Percentiles rank a stretch among this genome's conserved stretches.
Conservation (phyloP, 2,797 vertebrate genomes). For the Xenopus petersii region DNA sequence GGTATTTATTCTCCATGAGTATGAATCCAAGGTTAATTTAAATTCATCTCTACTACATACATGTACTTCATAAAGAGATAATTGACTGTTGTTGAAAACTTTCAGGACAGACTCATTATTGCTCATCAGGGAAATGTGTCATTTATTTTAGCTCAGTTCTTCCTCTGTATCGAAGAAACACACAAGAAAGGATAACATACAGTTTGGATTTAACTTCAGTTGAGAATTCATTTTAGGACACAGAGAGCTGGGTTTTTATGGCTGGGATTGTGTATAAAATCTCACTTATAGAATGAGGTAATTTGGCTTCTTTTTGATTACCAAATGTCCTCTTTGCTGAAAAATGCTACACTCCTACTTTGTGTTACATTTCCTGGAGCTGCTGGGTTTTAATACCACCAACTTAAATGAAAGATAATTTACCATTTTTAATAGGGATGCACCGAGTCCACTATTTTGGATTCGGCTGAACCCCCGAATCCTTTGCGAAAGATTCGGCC, state of each 20-base stretch:
- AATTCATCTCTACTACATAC: too few species aligned
- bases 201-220: not conserved
- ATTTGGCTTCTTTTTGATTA: conserved; percentile 9
- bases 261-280: conserved; percentile 14
- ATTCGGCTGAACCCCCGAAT: too few species aligned
- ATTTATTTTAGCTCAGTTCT: not conserved
- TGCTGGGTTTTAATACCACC: too few species aligned
- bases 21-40: too few species aligned
- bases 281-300: conserved; percentile 4
- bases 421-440: too few species aligned
- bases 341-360: not conserved
- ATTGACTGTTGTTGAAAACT: conserved; percentile 29
- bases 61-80: conserved; percentile 5
- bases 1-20: too few species aligned
- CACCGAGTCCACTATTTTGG: too few species aligned
- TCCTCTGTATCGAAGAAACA: not conserved
- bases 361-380: not conserved
- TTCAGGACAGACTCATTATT: conserved; percentile 33
- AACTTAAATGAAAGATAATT: too few species aligned
- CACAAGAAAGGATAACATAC: not conserved
- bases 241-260: conserved; percentile 10
- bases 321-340: not conserved
- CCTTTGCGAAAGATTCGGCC: too few species aligned
- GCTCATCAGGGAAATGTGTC: conserved; percentile 19
- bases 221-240: conserved; percentile 6